These are phyloP conservation scores for Enteromius mattozi DNA, from an alignment of 2,797 vertebrate genomes.

Conservation along the genomic window DNA sequence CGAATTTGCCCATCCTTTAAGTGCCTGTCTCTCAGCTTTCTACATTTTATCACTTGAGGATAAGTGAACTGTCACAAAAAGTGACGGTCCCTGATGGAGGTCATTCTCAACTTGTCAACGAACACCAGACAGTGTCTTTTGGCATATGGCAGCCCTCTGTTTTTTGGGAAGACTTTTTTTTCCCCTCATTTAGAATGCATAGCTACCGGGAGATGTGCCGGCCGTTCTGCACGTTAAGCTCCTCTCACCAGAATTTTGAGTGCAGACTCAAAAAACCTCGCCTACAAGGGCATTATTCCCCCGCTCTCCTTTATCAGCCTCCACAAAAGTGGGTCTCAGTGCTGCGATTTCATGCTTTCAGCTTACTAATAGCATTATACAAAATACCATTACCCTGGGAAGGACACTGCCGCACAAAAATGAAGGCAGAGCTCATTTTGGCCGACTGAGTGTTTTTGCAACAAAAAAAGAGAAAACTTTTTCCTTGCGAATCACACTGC, in stretches of 20 bases:
- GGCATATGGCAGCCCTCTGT: not conserved
- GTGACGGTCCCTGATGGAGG: slow-evolving; percentile 28
- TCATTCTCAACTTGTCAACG: slow-evolving; percentile 32
- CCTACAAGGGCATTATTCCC: slow-evolving; percentile 55
- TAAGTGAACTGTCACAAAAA: slow-evolving; percentile 47
- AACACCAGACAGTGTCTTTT: slow-evolving; percentile 2
- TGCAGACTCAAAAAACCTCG: slow-evolving; percentile 38
- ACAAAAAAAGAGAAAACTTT: slow-evolving; percentile 21
- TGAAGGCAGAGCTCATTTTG: slow-evolving; percentile 71
- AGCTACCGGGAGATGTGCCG: slow-evolving; percentile 3
- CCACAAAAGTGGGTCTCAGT: slow-evolving; percentile 68
- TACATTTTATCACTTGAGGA: slow-evolving; percentile 25
- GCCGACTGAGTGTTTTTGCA: slow-evolving; percentile 26
- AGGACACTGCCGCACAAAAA: slow-evolving; percentile 73
- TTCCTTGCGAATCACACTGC: slow-evolving; percentile 26
- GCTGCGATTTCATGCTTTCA: slow-evolving; percentile 78
- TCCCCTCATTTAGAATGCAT: slow-evolving; percentile 21
- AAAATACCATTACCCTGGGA: slow-evolving; percentile 77
- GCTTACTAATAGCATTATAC: slow-evolving; percentile 79
- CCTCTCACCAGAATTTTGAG: slow-evolving; percentile 26
- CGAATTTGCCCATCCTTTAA: not conserved
- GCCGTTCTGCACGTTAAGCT: slow-evolving; percentile 10
- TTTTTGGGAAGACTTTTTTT: not conserved
- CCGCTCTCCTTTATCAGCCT: slow-evolving; percentile 50
- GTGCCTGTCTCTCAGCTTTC: not conserved